Evolutionary conservation across 2,888 invertebrate species (phyloP), one percentile per base, ranked within the genome.

Genomic region (Pteria penguin): DNA sequence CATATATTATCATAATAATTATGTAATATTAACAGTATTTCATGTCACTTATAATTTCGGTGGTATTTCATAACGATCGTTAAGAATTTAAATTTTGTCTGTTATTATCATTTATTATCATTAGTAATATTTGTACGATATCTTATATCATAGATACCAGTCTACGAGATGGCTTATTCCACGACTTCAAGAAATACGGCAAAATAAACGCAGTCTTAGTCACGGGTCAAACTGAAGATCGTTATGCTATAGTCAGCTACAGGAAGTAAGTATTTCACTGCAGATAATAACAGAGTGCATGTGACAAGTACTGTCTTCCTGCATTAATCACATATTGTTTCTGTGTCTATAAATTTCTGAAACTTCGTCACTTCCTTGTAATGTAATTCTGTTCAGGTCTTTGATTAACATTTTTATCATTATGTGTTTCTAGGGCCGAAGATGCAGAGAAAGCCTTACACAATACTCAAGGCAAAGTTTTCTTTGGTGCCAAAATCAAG

Each of bases 151-250:
- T 87, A 89, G 98, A 98, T 93, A 97, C 97, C 87, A 98, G 97
- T 89, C 94, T 98, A 87, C 97, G 98, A 93, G 98, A 98, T 93
- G 98, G 98, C 85, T 95, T 98, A 86, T 98, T 97, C 94, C 98
- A 98, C 94, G 98, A 98, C 93, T 98, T 98, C 94, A 98, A 98
- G 94, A 98, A 98, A 92, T 97, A 98, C 93, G 98, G 98, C 82
- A 98, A 98, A 93, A 98, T 98, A 88, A 96, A 97, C 87, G 97
- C 97, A 95, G 97, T 98, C 76, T 96, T 96, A 92, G 96, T 98
- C 80, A 96, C 97, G 81, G 98, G 98, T 29, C 96, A 96, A 89
- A 97, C 96, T 85, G 95, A 96, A 68, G 97, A 97, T 89, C 94
- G 98, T 89, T 97, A 97, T 93, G 98, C 98, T 83, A 95, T 98